Evolutionary conservation across 2,888 invertebrate genomes (phyloP).

Genomic region (Tetragonisca angustula): DNA sequence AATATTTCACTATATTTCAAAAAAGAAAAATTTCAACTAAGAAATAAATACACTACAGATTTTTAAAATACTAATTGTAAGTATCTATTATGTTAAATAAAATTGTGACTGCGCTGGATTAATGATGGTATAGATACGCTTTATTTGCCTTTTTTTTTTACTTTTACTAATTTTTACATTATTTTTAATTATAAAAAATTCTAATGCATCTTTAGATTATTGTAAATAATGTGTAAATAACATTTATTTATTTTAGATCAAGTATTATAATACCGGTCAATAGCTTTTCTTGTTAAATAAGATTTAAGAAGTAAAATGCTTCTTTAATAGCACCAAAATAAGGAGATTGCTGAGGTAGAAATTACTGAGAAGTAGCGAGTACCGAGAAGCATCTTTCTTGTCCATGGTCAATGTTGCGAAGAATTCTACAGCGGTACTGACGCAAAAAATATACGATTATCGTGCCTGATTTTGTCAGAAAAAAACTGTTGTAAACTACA

Average conservation of each 20-base stretch:
- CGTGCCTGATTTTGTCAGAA: slow-evolving; percentile 1
- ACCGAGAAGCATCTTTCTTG: slow-evolving; percentile 73
- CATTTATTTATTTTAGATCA: neutral
- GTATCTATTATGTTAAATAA: neutral
- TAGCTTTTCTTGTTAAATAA: slow-evolving; percentile 17
- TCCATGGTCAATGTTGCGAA: slow-evolving; percentile 7
- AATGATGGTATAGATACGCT: neutral
- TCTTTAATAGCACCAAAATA: slow-evolving; percentile 63
- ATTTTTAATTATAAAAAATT: neutral
- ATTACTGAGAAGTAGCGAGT: slow-evolving; percentile 57
- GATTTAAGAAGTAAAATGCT: slow-evolving; percentile 65
- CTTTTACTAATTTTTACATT: neutral
- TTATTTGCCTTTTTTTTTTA: neutral
- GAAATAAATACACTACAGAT: neutral
- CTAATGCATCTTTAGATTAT: neutral
- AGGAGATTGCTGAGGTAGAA: slow-evolving; percentile 42
- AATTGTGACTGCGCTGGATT: neutral
- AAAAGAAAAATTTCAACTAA: neutral
- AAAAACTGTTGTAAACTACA: neutral
- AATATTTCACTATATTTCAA: neutral
- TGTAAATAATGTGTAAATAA: neutral
- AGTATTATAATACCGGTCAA: slow-evolving; percentile 24
- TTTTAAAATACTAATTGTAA: neutral
- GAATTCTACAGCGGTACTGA: slow-evolving; percentile 40
- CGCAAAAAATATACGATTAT: slow-evolving; percentile 55